Evolutionary conservation across 2,113 vertebrate species (phyloP).

Genomic region (Antechinus stuartii): DNA sequence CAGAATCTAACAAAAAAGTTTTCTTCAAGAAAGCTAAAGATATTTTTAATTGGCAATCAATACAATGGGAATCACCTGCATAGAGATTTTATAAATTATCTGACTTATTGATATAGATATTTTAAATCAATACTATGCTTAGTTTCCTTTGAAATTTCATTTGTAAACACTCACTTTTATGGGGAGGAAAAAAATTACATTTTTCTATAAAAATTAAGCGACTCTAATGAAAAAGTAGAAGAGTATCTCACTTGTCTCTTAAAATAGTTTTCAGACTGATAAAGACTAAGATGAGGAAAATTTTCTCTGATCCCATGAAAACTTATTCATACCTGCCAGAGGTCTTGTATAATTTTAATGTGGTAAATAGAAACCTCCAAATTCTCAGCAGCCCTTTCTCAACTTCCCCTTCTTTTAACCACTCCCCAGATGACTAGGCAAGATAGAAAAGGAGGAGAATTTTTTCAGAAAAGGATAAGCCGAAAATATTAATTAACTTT

Average conservation of each 20-base stretch:
- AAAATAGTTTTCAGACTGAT: conserved; percentile 29
- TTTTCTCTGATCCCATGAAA: conserved; percentile 45
- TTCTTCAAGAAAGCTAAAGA: background rate
- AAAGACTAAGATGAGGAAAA: conserved; percentile 24
- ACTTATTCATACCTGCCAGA: background rate
- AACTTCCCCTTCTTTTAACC: conserved; percentile 21
- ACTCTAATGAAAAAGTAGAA: conserved; percentile 37
- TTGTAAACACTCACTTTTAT: background rate
- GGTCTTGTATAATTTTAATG: conserved; percentile 25
- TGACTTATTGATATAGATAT: background rate
- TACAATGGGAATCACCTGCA: background rate
- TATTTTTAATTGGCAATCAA: background rate
- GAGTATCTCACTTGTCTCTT: conserved; percentile 1
- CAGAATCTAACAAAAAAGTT: background rate
- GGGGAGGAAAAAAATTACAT: background rate
- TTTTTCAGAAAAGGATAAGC: conserved; percentile 50
- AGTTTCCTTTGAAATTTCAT: background rate
- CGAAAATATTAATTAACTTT: conserved; percentile 22
- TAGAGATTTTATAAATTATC: background rate
- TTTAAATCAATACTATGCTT: background rate
- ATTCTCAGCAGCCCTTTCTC: conserved; percentile 8
- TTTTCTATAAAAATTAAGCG: conserved; percentile 34
- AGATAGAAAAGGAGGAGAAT: conserved; percentile 46
- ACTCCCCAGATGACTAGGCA: conserved; percentile 44
- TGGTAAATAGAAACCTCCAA: conserved; percentile 30